Conservation (phyloP, 35 echinoderm and acorn worm species). For the Acanthaster planci region DNA sequence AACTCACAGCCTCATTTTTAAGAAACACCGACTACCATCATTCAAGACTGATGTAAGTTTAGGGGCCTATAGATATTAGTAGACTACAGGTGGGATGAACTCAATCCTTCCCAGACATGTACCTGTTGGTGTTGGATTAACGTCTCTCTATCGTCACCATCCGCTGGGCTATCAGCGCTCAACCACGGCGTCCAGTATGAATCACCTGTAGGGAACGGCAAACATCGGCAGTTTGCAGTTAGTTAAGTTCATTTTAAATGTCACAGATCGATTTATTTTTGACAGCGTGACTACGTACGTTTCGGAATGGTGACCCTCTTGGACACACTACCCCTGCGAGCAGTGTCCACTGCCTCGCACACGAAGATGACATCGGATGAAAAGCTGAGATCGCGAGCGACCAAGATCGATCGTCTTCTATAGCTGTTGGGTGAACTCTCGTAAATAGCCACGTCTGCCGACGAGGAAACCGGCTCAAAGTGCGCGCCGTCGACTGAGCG, state of each 20-base stretch:
- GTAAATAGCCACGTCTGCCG: neutral
- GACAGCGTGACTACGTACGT: neutral
- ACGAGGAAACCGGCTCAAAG: neutral
- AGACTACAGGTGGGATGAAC: no score
- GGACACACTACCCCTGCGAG: neutral
- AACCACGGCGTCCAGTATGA: conserved; percentile 3
- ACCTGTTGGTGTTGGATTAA: neutral
- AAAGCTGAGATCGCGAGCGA: neutral
- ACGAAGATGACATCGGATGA: neutral
- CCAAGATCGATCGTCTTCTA: neutral
- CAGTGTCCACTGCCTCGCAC: neutral
- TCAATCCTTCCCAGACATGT: neutral
- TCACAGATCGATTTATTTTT: no score
- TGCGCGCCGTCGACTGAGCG: neutral
- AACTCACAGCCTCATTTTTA: no score
- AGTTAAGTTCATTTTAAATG: no score
- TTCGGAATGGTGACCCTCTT: neutral
- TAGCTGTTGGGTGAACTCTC: neutral
- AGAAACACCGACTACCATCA: no score
- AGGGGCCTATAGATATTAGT: no score
- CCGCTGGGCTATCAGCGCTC: neutral
- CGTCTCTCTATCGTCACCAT: neutral
- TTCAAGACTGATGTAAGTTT: no score
- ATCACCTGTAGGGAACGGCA: neutral
- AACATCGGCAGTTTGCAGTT: neutral